Percentiles rank a stretch among this genome's conserved stretches.
phyloP scores from a whole-genome alignment of 2,113 vertebrate species.

The Indicator indicator region DNA sequence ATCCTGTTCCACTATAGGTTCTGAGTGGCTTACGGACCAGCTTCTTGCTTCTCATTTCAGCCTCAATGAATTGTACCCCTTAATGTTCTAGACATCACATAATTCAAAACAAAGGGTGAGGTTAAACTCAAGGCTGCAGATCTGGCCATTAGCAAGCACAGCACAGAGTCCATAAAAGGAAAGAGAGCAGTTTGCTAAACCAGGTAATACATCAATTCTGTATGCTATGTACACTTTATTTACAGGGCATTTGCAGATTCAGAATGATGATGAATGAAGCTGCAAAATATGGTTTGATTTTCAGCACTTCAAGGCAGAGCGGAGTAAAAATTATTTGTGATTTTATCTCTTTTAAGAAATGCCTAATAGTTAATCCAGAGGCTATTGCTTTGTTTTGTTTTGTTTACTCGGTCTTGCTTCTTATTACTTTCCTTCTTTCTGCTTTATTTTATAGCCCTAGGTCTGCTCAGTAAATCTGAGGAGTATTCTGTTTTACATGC shows the following conservation, averaged over 20 bases:
- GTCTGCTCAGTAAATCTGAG: neutral
- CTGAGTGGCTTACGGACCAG: neutral
- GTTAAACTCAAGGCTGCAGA: neutral
- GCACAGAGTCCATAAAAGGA: neutral
- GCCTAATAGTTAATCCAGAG: neutral
- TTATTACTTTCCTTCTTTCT: neutral
- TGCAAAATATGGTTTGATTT: neutral
- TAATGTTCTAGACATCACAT: neutral
- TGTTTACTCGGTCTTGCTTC: neutral
- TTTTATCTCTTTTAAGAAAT: neutral
- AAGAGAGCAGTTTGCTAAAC: conserved; percentile 1
- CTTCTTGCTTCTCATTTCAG: neutral
- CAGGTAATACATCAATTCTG: neutral
- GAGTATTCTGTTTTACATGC: neutral
- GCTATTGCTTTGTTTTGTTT: neutral
- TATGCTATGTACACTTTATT: neutral
- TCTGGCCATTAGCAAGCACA: neutral
- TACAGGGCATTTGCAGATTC: conserved; percentile 1
- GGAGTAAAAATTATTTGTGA: neutral
- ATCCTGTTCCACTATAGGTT: neutral
- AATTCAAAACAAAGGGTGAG: neutral
- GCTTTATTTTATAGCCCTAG: neutral
- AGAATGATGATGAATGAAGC: neutral
- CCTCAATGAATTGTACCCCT: neutral
- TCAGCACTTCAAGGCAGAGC: neutral